Percentiles rank a stretch among this genome's conserved stretches.
phyloP scores from a whole-genome alignment of 2,888 invertebrate genomes.

The Hydrotaea cyrtoneurina region DNA sequence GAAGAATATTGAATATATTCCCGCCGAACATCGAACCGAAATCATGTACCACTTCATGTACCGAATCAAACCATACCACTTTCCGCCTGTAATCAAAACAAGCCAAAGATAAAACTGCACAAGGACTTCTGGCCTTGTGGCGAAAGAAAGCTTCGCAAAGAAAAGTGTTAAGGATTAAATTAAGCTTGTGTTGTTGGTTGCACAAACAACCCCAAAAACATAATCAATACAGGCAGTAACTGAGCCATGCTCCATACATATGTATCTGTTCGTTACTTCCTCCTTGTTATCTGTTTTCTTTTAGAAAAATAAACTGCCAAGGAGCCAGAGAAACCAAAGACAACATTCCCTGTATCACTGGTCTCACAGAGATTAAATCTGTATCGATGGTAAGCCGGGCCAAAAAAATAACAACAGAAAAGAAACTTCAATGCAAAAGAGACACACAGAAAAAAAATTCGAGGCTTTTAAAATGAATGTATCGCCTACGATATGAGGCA shows the following conservation, averaged over 20 bases:
- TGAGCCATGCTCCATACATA: background rate
- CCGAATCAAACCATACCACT: too few relatives aligned
- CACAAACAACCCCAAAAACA: constrained; percentile 18
- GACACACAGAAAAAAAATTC: background rate
- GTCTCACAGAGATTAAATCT: constrained; percentile 22
- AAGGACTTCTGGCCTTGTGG: background rate
- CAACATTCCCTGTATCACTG: background rate
- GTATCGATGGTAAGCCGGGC: background rate
- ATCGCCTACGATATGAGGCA: background rate
- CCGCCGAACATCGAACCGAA: too few relatives aligned
- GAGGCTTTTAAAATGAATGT: background rate
- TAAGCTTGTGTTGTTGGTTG: constrained; percentile 16
- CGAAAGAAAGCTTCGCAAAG: background rate
- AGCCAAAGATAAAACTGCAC: background rate
- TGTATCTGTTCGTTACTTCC: background rate
- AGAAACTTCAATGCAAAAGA: background rate
- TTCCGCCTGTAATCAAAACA: too few relatives aligned
- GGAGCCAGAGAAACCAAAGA: background rate
- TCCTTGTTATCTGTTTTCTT: background rate
- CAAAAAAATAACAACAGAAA: background rate
- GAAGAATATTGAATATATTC: too few relatives aligned
- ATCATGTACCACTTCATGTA: too few relatives aligned
- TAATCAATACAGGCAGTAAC: background rate
- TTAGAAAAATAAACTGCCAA: background rate
- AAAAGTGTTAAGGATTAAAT: constrained; percentile 28